Evolutionary conservation across 2,888 invertebrate species (phyloP), one percentile per base, ranked within the genome.

Genomic region (Pedicia rivosa): DNA sequence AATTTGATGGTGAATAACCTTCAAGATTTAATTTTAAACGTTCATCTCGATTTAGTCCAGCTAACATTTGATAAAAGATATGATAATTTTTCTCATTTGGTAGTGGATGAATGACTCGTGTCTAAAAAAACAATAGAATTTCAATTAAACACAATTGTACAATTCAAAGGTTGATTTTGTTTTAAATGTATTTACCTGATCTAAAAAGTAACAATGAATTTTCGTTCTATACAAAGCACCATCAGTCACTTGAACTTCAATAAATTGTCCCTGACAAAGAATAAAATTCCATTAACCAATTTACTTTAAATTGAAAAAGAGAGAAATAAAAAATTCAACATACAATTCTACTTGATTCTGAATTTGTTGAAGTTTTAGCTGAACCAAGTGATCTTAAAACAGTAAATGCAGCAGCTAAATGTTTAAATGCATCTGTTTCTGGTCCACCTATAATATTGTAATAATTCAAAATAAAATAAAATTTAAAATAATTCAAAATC

Each of bases 401-500:
- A 42, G 92, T 92, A 64, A 94, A 87, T 35, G 92, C 90, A 37
- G 94, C 92, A 10, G 88, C 87, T 46, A 92, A 72, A 63, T 92
- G 91, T 64, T 92, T 92, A 64, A 90, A 94, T 31, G 91, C 88
- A 64, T 92, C 92, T 15, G 92, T 91, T 67, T 91, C 90, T 4
- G 86, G 81, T 34, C 91, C 91, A 49, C 35, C n/a, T n/a, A n/a
- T n/a, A n/a, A n/a, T n/a, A n/a, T n/a, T n/a, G n/a, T n/a, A n/a
- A n/a, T n/a, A n/a, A n/a, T 33, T 33, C 4, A 34, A 27, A 13
- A 27, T 5, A 27, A 5, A 27, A 7, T 27, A 27, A 27, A 5
- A 7, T 27, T 27, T 5, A 12, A 7, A 27, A 27, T 10, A 5
- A 8, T 12, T 8, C 13, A 12, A 20, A 20, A n/a, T n/a, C n/a